A percentile compares a stretch with the other conserved stretches of the same genome.
Evolutionary conservation across 1,140 invertebrate genomes (phyloP).

Genomic region (Leptopilina clavipes): DNA sequence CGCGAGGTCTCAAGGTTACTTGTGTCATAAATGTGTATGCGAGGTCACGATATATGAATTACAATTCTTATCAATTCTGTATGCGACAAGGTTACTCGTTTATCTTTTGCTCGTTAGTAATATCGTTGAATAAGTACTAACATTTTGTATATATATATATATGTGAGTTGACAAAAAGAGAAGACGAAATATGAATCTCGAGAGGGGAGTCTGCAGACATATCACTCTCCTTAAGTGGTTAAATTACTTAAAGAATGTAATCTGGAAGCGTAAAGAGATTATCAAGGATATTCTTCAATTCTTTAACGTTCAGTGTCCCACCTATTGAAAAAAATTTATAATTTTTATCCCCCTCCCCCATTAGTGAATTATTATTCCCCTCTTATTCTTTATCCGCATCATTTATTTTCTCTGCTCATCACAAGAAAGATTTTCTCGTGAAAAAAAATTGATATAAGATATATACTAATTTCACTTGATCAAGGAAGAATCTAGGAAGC

Average conservation of each 20-base stretch:
- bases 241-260: constrained; percentile 22
- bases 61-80: constrained; percentile 54
- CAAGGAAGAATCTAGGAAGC: background rate
- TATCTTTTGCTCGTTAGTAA: constrained; percentile 50
- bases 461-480: background rate
- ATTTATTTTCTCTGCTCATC: too few relatives aligned
- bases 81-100: constrained; percentile 49
- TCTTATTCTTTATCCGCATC: too few relatives aligned
- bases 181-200: constrained; percentile 14
- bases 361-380: too few relatives aligned
- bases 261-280: constrained; percentile 17
- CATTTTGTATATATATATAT: background rate
- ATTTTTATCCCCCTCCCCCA: too few relatives aligned
- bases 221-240: constrained; percentile 14
- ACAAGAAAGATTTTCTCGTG: too few relatives aligned
- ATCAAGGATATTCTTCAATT: constrained; percentile 21
- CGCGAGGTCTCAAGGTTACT: constrained; percentile 45
- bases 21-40: constrained; percentile 49
- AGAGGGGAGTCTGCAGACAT: constrained; percentile 7
- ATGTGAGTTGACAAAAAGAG: constrained; percentile 11
- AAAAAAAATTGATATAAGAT: too few relatives aligned
- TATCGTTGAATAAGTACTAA: constrained; percentile 28
- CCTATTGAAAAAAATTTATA: too few relatives aligned
- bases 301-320: background rate
- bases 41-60: constrained; percentile 53